phyloP scores from a whole-genome alignment of 2,113 vertebrate species.

The Amia ocellicauda region DNA sequence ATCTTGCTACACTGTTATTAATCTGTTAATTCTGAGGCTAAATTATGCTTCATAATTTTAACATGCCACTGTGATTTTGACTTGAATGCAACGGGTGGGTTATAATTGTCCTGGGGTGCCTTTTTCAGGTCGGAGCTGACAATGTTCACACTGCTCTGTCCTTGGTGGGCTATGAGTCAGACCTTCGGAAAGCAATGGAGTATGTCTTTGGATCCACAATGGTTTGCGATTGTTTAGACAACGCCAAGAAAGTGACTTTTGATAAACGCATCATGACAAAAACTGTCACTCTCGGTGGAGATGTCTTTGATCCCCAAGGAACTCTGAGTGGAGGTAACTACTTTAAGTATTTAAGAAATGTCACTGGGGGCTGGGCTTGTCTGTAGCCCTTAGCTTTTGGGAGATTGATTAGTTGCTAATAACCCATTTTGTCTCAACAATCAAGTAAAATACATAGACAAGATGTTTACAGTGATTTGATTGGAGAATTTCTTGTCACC shows the following conservation, averaged over 20 bases:
- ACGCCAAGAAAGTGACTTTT: conserved; percentile 89
- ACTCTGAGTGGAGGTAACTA: conserved; percentile 85
- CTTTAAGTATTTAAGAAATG: neutral
- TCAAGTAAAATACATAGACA: too few relatives aligned
- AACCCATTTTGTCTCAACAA: too few relatives aligned
- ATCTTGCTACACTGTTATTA: too few relatives aligned
- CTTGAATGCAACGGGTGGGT: too few relatives aligned
- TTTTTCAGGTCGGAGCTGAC: conserved; percentile 67
- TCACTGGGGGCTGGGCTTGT: neutral
- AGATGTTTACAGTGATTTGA: too few relatives aligned
- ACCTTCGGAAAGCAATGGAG: conserved; percentile 93
- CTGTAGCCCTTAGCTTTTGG: neutral
- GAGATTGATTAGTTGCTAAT: too few relatives aligned
- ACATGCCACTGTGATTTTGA: too few relatives aligned
- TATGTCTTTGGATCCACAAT: conserved; percentile 89
- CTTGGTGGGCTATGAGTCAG: conserved; percentile 75
- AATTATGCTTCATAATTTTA: too few relatives aligned
- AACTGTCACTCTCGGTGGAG: conserved; percentile 87
- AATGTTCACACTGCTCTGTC: conserved; percentile 81
- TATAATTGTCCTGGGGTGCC: too few relatives aligned
- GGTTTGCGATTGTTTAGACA: conserved; percentile 83
- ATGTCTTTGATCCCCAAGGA: conserved; percentile 89
- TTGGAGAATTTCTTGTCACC: too few relatives aligned
- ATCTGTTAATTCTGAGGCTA: too few relatives aligned
- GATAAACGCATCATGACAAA: conserved; percentile 83